A percentile compares a stretch with the other conserved stretches of the same genome.
Evolutionary conservation across 2,888 invertebrate genomes (phyloP).

Genomic region (Flexamia atlantica): DNA sequence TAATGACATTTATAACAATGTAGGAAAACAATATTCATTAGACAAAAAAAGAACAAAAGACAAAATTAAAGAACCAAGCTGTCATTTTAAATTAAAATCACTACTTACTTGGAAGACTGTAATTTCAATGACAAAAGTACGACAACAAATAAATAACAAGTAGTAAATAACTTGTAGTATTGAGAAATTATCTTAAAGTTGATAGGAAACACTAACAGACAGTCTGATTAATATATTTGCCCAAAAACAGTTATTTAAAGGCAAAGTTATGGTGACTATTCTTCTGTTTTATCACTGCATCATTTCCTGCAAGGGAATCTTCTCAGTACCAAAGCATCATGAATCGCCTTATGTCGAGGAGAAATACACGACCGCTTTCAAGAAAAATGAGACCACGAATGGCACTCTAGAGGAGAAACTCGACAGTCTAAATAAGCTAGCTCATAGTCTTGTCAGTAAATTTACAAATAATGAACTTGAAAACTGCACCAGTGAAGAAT

Average conservation of each 20-base stretch:
- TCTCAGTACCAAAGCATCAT: constrained; percentile 43
- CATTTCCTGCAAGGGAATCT: constrained; percentile 19
- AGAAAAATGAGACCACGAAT: not conserved
- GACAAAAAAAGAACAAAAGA: too few relatives aligned
- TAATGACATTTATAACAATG: too few relatives aligned
- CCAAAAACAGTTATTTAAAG: not conserved
- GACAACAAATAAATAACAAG: too few relatives aligned
- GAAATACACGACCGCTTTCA: constrained; percentile 37
- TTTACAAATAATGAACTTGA: not conserved
- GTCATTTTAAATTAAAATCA: too few relatives aligned
- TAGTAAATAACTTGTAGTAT: too few relatives aligned
- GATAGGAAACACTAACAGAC: too few relatives aligned
- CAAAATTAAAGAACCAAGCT: too few relatives aligned
- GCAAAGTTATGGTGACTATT: not conserved
- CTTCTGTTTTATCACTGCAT: not conserved
- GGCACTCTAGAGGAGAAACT: constrained; percentile 7
- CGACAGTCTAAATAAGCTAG: not conserved
- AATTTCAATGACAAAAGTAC: too few relatives aligned
- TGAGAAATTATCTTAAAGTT: not conserved
- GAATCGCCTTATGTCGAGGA: constrained; percentile 31
- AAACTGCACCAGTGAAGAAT: not conserved
- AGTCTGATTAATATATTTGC: too few relatives aligned
- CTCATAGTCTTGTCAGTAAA: constrained; percentile 7
- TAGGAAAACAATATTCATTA: too few relatives aligned
- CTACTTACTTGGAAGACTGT: too few relatives aligned